Evolutionary conservation across 2,888 invertebrate genomes (phyloP).

Genomic region (Cantharis rustica): DNA sequence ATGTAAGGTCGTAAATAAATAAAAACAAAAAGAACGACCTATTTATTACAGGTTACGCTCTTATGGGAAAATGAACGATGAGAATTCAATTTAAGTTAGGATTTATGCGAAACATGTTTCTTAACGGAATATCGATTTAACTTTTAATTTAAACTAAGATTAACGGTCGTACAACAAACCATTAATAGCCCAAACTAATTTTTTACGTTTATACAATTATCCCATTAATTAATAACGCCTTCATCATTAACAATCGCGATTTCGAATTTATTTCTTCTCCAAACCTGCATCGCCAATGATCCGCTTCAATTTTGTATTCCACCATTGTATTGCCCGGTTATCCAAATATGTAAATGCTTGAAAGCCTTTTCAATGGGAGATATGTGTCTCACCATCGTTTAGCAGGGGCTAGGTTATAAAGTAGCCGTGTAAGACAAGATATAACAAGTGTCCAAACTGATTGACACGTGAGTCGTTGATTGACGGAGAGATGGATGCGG

Average conservation of each 20-base stretch:
- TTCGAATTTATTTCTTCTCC: background rate
- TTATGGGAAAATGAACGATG: slow-evolving; percentile 39
- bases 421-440: slow-evolving; percentile 54
- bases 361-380: slow-evolving; percentile 25
- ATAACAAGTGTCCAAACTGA: slow-evolving; percentile 56
- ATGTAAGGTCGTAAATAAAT: slow-evolving; percentile 34
- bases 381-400: slow-evolving; percentile 38
- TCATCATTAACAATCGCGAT: background rate
- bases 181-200: slow-evolving; percentile 2
- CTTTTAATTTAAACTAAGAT: slow-evolving; percentile 23
- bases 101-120: slow-evolving; percentile 41
- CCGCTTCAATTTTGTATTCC: background rate
- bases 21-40: slow-evolving; percentile 29
- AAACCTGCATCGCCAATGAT: background rate
- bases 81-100: slow-evolving; percentile 41
- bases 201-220: slow-evolving; percentile 1
- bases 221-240: background rate
- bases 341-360: slow-evolving; percentile 1
- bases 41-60: slow-evolving; percentile 30
- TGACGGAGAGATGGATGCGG: slow-evolving; percentile 57
- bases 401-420: slow-evolving; percentile 47
- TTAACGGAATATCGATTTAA: slow-evolving; percentile 26
- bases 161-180: slow-evolving; percentile 18
- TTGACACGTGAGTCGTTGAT: slow-evolving; percentile 58
- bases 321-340: background rate